Evolutionary conservation across 64 coral and sea anemone genomes (phyloP), one percentile per base, ranked within the genome.

Genomic region (Montipora efflorescens): DNA sequence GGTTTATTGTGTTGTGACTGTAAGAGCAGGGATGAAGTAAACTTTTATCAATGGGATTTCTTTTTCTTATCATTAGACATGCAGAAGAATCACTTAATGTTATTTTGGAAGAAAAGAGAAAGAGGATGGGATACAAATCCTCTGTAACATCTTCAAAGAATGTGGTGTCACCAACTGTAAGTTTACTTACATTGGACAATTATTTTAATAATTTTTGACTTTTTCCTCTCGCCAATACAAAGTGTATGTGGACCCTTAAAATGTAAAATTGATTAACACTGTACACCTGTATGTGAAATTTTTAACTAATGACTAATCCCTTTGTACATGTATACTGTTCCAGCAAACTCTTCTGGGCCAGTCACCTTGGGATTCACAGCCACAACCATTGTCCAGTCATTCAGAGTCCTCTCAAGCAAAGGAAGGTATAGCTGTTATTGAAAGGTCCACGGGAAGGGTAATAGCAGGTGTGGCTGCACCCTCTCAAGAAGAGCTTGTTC

Each of bases 391-490:
- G 8, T 36, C 58, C 44, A 21, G 83, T 15, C 47, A 69, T 64
- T 48, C 45, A 89, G 87, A 89, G 53, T 87, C 79, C 48, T 70
- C 83, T 48, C 91, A 89, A 28, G 12, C 28, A 20, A 96, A 87
- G 53, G 95, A 96, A 70, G 90, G 92, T 49, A 88, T 96, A 13
- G 98, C 98, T 22, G 95, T 99, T 50, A 92, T 99, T 87, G 98
- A 99, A 67, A 96, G 93, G 49, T 91, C 83, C 13, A 94, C 98
- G 69, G 98, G 98, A 5, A 73, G 98, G 80, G 88, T 99, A 7
- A 94, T 99, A 53, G 98, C 98, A 3, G 98, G 98, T 10, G 94
- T 99, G 83, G 92, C 98, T 9, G 98, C 98, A 15, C 98, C 98
- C 49, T 71, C 90, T 74, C 89, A 96, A 36, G 72, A 87, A 28